Base-by-base conservation (phyloP, 2,113 vertebrate genomes). In the Tauraco erythrolophus region DNA sequence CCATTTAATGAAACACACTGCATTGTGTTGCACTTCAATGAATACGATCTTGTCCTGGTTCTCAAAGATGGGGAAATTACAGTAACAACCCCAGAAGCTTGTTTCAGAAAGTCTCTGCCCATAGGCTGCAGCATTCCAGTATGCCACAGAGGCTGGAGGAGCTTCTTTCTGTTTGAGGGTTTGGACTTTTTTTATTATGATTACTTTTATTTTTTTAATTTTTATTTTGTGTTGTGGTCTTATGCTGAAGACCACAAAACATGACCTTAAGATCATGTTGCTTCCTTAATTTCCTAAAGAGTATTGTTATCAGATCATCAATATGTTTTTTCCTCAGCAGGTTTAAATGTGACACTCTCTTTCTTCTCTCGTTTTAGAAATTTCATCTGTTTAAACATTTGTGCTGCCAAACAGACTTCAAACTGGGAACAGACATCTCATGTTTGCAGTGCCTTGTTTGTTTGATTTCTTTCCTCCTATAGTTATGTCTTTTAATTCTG, bases 371-470 rank as follows among this genome's bases (percentile, higher is more conserved):
- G 25, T 71, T 88, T 81, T 46, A 81, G 60, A 91, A 64, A 74
- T 90, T 88, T 90, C 28, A 70, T 88, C 78, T 92, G 66, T 80
- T 95, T 57, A 94, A 93, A 81, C 64, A 94, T 74, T 89, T 93
- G 88, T 84, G 72, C 60, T 94, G 69, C 12, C 31, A 86, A 92
- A 62, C 30, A 81, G 61, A 31, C 31, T 91, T 96, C 64, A 87
- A 19, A 78, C 30, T 57, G 43, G 39, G 53, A 95, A 78, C 83
- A 2, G 2, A 68, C 46, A 54, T 85, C 39, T 91, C n/a, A 24
- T 71, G 48, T 78, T 94, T 92, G 65, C 46, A 66, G n/a, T 92
- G 74, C 78, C 87, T 84, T 95, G 45, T 80, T 80, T 87, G 48
- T 83, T 72, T 92, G 64, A 53, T 78, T 69, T 69, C 11, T 74